These are phyloP conservation scores for Plectrocnemia conspersa DNA, from an alignment of 1,140 invertebrate species.

Conservation along the genomic window DNA sequence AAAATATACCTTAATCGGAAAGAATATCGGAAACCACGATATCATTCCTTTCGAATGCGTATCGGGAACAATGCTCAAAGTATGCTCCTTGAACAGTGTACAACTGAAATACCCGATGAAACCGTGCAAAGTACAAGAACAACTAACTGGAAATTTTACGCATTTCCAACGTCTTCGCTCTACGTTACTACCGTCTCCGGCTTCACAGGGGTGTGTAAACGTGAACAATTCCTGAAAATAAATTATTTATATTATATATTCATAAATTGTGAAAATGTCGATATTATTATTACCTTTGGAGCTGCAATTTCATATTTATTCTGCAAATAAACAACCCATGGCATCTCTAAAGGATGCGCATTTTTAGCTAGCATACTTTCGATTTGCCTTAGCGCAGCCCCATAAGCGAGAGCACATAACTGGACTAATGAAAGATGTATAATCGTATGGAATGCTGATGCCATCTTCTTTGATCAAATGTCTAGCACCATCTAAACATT, in stretches of 20 bases:
- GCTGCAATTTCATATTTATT: conserved; percentile 81
- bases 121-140: conserved; percentile 82
- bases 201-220: conserved; percentile 82
- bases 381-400: conserved; percentile 49
- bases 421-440: conserved; percentile 88
- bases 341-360: conserved; percentile 69
- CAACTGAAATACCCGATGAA: conserved; percentile 95
- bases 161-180: conserved; percentile 74
- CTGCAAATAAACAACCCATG: conserved; percentile 90
- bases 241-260: background rate
- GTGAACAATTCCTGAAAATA: conserved; percentile 64
- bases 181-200: conserved; percentile 62
- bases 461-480: conserved; percentile 83
- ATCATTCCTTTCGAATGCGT: conserved; percentile 89
- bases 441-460: conserved; percentile 86
- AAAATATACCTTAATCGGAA: conserved; percentile 72
- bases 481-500: conserved; percentile 95
- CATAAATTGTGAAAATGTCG: background rate
- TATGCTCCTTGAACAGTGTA: conserved; percentile 77
- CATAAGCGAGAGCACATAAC: conserved; percentile 56
- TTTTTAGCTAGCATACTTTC: conserved; percentile 34
- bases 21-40: conserved; percentile 96
- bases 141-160: conserved; percentile 64
- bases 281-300: conserved; percentile 53
- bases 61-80: conserved; percentile 82